Conservation (phyloP, 2,113 vertebrate species). For the Falcunculus frontatus region DNA sequence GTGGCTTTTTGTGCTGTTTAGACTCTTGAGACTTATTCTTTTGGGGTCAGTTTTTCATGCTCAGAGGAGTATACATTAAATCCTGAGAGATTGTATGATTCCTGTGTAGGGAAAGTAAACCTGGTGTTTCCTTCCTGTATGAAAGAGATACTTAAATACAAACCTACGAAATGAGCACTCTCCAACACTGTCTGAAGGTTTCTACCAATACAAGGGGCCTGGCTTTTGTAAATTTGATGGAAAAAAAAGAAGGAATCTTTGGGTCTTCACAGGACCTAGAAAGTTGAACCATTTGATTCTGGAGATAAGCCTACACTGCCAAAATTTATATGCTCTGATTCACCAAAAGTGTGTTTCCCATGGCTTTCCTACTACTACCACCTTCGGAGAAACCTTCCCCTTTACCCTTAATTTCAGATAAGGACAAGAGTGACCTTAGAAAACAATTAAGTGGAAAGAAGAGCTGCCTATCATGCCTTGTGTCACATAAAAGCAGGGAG, state of each 20-base stretch:
- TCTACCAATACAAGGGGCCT: not conserved
- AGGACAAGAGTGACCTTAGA: not conserved
- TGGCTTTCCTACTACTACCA: not conserved
- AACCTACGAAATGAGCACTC: not conserved
- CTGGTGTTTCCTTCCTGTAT: not conserved
- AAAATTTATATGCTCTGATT: not conserved
- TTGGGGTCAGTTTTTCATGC: not conserved
- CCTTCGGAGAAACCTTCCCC: not conserved
- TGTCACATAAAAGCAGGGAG: not conserved
- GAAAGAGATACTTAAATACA: not conserved
- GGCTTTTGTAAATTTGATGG: not conserved
- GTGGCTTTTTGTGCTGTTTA: not conserved
- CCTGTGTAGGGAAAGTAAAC: not conserved
- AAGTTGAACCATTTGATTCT: not conserved
- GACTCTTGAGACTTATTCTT: not conserved
- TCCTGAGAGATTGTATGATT: not conserved
- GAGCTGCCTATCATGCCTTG: not conserved
- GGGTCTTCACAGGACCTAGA: not conserved
- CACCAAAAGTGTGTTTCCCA: not conserved
- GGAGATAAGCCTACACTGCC: not conserved
- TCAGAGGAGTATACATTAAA: not conserved
- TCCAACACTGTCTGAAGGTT: fast-evolving
- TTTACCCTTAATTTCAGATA: not conserved
- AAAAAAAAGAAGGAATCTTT: not conserved
- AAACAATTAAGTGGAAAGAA: not conserved